These are phyloP conservation scores for Ophonus ardosiacus DNA, from an alignment of 2,888 invertebrate species.

Conservation along the genomic window DNA sequence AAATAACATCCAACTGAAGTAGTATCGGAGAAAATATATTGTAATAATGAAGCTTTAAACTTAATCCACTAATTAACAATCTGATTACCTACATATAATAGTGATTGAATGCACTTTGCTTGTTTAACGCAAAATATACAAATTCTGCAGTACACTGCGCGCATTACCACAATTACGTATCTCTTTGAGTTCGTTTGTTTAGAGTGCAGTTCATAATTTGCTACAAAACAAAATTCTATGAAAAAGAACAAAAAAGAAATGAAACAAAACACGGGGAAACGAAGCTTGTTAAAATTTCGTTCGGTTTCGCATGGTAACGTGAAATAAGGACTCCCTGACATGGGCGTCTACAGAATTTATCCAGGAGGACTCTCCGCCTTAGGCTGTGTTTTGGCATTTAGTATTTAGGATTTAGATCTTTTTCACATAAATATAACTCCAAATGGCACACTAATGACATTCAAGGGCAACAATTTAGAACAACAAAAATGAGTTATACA, in stretches of 20 bases:
- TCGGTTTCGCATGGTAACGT: conserved; percentile 18
- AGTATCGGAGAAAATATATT: neutral
- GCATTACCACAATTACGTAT: neutral
- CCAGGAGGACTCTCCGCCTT: no score
- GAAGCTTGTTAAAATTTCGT: conserved; percentile 39
- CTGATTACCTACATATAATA: neutral
- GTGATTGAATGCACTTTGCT: neutral
- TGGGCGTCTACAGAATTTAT: no score
- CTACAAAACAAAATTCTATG: neutral
- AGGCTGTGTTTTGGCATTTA: no score
- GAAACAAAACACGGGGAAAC: conserved; percentile 14
- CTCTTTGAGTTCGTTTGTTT: neutral
- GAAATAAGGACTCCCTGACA: neutral
- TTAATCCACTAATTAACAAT: neutral
- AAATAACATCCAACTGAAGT: neutral
- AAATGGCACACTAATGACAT: no score
- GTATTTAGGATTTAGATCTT: no score
- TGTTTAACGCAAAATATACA: neutral
- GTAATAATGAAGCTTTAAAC: neutral
- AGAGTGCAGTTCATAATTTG: neutral
- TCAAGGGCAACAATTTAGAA: no score
- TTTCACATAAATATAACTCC: no score
- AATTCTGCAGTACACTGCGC: neutral
- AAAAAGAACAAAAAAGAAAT: conserved; percentile 23
- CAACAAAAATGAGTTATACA: no score